Conservation (phyloP, 2,888 invertebrate species). For the Orthonychiurus folsomi region DNA sequence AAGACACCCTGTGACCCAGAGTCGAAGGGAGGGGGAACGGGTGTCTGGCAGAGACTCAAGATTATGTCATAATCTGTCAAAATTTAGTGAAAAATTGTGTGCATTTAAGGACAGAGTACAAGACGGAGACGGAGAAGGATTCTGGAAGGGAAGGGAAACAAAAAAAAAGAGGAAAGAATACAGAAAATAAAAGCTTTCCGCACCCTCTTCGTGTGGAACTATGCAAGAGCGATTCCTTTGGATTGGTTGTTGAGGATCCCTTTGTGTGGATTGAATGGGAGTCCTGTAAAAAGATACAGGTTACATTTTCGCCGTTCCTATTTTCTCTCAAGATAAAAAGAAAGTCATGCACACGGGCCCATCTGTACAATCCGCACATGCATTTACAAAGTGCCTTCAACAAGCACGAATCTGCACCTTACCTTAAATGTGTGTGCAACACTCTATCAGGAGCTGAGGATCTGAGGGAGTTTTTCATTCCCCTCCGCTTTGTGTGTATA, state of each 20-base stretch:
- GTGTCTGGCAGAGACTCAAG: slow-evolving; percentile 11
- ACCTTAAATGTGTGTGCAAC: too few species aligned
- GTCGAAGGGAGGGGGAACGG: background rate
- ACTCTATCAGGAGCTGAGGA: too few species aligned
- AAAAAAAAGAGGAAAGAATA: slow-evolving; percentile 10
- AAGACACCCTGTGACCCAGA: background rate
- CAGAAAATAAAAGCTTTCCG: background rate
- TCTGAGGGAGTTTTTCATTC: too few species aligned
- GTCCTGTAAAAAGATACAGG: background rate
- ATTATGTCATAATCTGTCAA: slow-evolving; percentile 21
- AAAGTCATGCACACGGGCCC: background rate
- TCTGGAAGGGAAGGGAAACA: slow-evolving; percentile 3
- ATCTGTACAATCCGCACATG: too few species aligned
- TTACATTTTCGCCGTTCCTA: background rate
- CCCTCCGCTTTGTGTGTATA: too few species aligned
- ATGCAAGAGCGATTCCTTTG: too few species aligned
- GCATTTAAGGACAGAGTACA: slow-evolving; percentile 10
- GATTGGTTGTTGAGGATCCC: too few species aligned
- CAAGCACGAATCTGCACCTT: too few species aligned
- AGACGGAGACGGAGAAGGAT: slow-evolving; percentile 5
- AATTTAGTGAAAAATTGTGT: slow-evolving; percentile 11
- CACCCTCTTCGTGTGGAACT: too few species aligned
- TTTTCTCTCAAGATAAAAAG: background rate
- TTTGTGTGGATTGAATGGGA: background rate
- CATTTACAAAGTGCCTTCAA: too few species aligned